Evolutionary conservation across 2,888 invertebrate species (phyloP), one percentile per base, ranked within the genome.

Genomic region (Branchipolynoe longqiensis): DNA sequence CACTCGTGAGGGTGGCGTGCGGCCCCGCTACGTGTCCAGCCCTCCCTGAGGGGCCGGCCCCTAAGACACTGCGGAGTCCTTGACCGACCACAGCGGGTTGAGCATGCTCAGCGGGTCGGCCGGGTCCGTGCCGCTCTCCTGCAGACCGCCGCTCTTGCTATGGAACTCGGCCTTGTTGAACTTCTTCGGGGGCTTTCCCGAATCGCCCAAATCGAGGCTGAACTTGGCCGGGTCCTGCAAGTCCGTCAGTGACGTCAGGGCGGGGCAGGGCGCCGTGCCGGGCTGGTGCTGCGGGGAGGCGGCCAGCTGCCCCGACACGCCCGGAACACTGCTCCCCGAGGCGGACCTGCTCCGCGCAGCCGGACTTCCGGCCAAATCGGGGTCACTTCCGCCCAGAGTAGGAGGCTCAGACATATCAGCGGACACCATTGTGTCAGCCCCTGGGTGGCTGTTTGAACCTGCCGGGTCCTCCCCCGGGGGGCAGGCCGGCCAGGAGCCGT

Each of bases 1-100:
- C 8, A 48, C 48, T 12, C 48, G 8, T 8, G n/a, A n/a, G n/a
- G n/a, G n/a, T n/a, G n/a, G n/a, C n/a, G n/a, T n/a, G n/a, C n/a
- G n/a, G n/a, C n/a, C n/a, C n/a, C n/a, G n/a, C n/a, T n/a, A n/a
- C 18, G 8, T 48, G 18, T 48, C 18, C 31, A 2, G 62, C 62
- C 6, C 6, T 4, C 12, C 25, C 3, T 62, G 25, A 0, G 90
- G 25, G 31, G 25, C 31, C 31, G 25, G 31, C 62, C 48, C 22
- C 1, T 40, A 78, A 14, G 78, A 48, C 28, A 48, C 14, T 2
- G 78, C 12, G 6, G 14, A 18, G 78, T 83, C 78, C 69, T 91
- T 90, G 8, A 97, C 95, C 87, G 97, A 97, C 98, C 98, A 98
- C 83, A 98, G 94, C 0, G 98, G 98, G 94, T 98, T 98, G 36